phyloP scores from a whole-genome alignment of 2,888 invertebrate species.

The Noctua janthina region DNA sequence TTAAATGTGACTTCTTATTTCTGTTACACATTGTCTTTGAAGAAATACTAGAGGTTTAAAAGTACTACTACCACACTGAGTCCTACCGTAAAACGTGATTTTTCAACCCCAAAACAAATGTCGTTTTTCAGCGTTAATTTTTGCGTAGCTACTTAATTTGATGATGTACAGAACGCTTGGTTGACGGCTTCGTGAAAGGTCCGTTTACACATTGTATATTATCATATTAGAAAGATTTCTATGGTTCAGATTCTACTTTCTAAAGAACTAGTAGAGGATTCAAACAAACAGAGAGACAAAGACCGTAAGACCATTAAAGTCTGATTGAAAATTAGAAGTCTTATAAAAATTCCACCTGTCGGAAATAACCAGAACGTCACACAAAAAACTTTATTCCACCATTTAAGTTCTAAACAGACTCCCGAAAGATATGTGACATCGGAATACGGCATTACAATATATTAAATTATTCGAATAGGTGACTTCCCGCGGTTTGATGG shows the following conservation, averaged over 20 bases:
- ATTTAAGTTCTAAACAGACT: constrained; percentile 46
- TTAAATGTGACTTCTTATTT: not conserved
- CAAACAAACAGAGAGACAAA: not conserved
- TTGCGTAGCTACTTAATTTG: too few species aligned
- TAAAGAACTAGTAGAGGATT: not conserved
- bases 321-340: constrained; percentile 20
- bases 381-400: constrained; percentile 27
- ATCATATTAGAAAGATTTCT: not conserved
- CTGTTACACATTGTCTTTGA: not conserved
- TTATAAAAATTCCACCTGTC: constrained; percentile 52
- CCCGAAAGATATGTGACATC: constrained; percentile 61
- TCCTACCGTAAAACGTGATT: too few species aligned
- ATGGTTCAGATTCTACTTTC: not conserved
- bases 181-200: too few species aligned
- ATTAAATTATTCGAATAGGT: constrained; percentile 66
- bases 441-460: constrained; percentile 64
- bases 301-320: not conserved
- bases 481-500: constrained; percentile 68
- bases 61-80: too few species aligned
- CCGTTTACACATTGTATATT: too few species aligned
- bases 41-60: not conserved
- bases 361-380: constrained; percentile 9
- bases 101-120: too few species aligned
- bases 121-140: too few species aligned
- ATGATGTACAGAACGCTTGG: too few species aligned